These are phyloP conservation scores for Drosophila pseudoananassae DNA, from an alignment of 1,140 invertebrate genomes.

Conservation along the genomic window DNA sequence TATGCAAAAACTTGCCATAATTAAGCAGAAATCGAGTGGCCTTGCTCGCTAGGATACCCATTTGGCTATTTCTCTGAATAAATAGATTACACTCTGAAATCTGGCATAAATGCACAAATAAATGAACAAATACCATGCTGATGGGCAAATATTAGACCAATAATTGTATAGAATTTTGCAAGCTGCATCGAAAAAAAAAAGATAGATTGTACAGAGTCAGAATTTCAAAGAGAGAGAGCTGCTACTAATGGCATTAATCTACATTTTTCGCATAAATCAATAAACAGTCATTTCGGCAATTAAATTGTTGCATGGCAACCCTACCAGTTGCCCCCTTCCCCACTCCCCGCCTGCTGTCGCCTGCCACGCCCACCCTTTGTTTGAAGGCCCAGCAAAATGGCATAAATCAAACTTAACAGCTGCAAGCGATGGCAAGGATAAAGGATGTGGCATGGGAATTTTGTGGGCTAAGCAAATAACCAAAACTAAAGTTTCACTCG, in stretches of 20 bases:
- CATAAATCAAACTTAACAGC: slow-evolving; percentile 73
- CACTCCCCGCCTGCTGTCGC: neutral
- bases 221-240: slow-evolving; percentile 1
- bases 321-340: neutral
- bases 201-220: neutral
- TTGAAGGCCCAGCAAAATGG: slow-evolving; percentile 42
- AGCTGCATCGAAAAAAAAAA: slow-evolving; percentile 21
- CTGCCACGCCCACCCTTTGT: slow-evolving; percentile 43
- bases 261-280: slow-evolving; percentile 70
- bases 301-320: slow-evolving; percentile 70
- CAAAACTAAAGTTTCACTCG: slow-evolving; percentile 47
- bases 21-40: slow-evolving; percentile 37
- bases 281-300: slow-evolving; percentile 70
- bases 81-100: slow-evolving; percentile 17
- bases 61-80: slow-evolving; percentile 19
- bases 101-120: slow-evolving; percentile 29
- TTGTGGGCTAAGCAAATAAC: slow-evolving; percentile 33
- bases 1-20: slow-evolving; percentile 36
- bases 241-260: slow-evolving; percentile 63
- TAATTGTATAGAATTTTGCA: slow-evolving; percentile 24
- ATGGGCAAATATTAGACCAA: slow-evolving; percentile 8
- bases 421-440: slow-evolving; percentile 44
- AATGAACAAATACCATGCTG: slow-evolving; percentile 20
- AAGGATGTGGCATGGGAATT: slow-evolving; percentile 30
- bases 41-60: slow-evolving; percentile 18